phyloP scores from a whole-genome alignment of 2,888 invertebrate genomes.

The Margaritifera margaritifera region DNA sequence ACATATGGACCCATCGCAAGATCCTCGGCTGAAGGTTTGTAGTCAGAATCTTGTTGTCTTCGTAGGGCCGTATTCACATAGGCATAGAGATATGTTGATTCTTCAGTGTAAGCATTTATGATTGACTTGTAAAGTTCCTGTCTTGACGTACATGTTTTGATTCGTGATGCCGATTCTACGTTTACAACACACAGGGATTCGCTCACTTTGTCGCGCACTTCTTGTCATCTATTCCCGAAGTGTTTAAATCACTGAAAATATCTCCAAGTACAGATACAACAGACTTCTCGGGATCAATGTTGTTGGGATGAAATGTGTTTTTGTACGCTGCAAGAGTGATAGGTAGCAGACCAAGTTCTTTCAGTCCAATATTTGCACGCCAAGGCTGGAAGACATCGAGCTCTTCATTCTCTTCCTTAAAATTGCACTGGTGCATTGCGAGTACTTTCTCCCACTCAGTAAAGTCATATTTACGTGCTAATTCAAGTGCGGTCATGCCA shows the following conservation, averaged over 20 bases:
- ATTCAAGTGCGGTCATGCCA: slow-evolving; percentile 8
- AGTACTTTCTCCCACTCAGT: slow-evolving; percentile 5
- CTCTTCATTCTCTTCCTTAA: neutral
- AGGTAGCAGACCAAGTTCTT: slow-evolving; percentile 22
- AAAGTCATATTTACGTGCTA: slow-evolving; percentile 13
- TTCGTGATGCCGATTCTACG: slow-evolving; percentile 6
- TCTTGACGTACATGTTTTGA: slow-evolving; percentile 17
- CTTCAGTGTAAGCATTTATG: slow-evolving; percentile 33
- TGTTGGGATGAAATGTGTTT: slow-evolving; percentile 32
- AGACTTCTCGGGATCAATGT: slow-evolving; percentile 21
- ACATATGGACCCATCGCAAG: slow-evolving; percentile 40
- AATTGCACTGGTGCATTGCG: neutral
- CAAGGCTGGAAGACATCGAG: slow-evolving; percentile 16
- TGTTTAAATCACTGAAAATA: slow-evolving; percentile 25
- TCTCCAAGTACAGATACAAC: slow-evolving; percentile 23
- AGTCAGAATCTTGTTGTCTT: slow-evolving; percentile 22
- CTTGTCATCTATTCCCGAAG: slow-evolving; percentile 22
- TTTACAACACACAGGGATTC: slow-evolving; percentile 28
- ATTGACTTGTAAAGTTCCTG: slow-evolving; percentile 25
- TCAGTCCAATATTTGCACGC: slow-evolving; percentile 2
- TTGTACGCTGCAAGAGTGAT: slow-evolving; percentile 40
- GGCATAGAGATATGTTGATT: slow-evolving; percentile 30
- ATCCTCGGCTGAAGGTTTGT: slow-evolving; percentile 39
- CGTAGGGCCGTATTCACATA: slow-evolving; percentile 38
- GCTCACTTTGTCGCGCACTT: slow-evolving; percentile 28